These are phyloP conservation scores for Micropoecilia bifurca DNA, from an alignment of 2,797 vertebrate genomes.

Conservation along the genomic window DNA sequence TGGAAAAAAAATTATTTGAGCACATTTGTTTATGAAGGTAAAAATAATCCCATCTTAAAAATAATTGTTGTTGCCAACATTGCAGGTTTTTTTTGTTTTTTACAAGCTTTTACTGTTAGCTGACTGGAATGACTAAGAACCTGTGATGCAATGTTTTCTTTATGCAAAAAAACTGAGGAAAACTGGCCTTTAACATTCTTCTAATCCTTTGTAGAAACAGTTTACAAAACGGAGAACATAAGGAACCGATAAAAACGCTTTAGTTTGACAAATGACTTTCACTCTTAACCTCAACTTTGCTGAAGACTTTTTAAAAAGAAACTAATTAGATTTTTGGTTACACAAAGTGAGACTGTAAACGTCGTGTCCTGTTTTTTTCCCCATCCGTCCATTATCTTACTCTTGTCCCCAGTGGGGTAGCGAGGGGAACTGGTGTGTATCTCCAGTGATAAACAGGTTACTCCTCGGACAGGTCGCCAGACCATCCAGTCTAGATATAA, in stretches of 20 bases:
- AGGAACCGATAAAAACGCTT: background rate
- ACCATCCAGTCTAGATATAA: too few relatives aligned
- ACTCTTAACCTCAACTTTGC: background rate
- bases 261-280: background rate
- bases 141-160: background rate
- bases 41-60: background rate
- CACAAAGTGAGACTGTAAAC: background rate
- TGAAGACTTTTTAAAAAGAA: background rate
- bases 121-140: background rate
- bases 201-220: background rate
- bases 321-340: background rate
- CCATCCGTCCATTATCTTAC: too few relatives aligned
- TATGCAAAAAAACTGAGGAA: background rate
- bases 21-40: background rate
- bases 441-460: too few relatives aligned
- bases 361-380: background rate
- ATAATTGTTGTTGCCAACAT: background rate
- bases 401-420: too few relatives aligned
- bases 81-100: background rate
- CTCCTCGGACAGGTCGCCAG: too few relatives aligned
- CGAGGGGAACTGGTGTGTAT: too few relatives aligned
- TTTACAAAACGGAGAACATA: background rate
- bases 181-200: background rate
- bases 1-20: background rate
- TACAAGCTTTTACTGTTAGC: background rate